Evolutionary conservation across 2,113 vertebrate species (phyloP).

Genomic region (Malurus cyaneus): DNA sequence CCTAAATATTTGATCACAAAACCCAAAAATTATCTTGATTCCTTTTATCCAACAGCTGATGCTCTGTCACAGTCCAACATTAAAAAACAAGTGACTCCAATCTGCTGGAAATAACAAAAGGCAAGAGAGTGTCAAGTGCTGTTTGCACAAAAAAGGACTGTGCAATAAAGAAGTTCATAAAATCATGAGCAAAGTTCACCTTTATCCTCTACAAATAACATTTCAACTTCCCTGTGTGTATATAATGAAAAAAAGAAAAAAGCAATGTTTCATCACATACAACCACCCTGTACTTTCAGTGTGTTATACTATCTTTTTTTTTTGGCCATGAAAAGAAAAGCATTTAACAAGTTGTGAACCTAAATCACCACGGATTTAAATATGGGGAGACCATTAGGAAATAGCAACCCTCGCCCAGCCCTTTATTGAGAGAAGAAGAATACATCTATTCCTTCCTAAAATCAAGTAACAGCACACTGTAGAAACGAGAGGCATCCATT

Average conservation of each 20-base stretch:
- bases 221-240: conserved; percentile 38
- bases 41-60: conserved; percentile 36
- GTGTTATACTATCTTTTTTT: neutral
- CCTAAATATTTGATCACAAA: conserved; percentile 29
- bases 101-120: conserved; percentile 58
- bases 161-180: conserved; percentile 62
- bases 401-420: neutral
- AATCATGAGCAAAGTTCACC: conserved; percentile 61
- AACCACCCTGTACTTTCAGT: neutral
- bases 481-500: neutral
- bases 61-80: conserved; percentile 20
- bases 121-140: conserved; percentile 49
- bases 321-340: neutral
- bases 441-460: neutral
- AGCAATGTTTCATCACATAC: conserved; percentile 11
- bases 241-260: neutral
- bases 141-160: conserved; percentile 50
- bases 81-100: conserved; percentile 23
- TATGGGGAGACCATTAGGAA: neutral
- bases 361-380: neutral
- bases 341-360: neutral
- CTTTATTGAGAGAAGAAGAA: neutral
- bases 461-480: neutral
- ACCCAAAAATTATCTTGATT: neutral
- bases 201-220: conserved; percentile 57